A percentile compares a stretch with the other conserved stretches of the same genome.
Evolutionary conservation across 30 jellyfish, hydroid and myxozoan species (phyloP).

Genomic region (Aurelia aurita complex sp. Pacific): DNA sequence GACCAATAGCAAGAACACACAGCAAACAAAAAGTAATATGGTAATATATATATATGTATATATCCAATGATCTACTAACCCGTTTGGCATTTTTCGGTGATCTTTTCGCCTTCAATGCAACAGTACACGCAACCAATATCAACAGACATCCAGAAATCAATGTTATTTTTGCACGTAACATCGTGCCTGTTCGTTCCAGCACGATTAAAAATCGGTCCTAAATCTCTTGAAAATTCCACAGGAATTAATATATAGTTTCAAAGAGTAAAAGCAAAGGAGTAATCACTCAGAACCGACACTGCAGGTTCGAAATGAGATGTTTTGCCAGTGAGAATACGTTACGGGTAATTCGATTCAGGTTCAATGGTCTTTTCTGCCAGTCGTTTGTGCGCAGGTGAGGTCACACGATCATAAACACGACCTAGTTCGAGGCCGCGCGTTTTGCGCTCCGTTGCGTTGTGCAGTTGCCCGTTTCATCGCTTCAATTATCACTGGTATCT

Average conservation of each 20-base stretch:
- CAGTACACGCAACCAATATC: constrained; percentile 45
- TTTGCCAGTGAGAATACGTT: constrained; percentile 57
- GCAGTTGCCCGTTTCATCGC: constrained; percentile 61
- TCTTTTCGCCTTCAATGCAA: constrained; percentile 49
- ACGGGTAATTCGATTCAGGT: constrained; percentile 45
- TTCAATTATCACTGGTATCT: constrained; percentile 15
- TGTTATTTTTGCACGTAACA: constrained; percentile 65
- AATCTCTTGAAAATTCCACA: constrained; percentile 8
- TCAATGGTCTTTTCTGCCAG: constrained; percentile 49
- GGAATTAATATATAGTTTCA: constrained; percentile 17
- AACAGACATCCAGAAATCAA: constrained; percentile 34
- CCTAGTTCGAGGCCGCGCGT: constrained; percentile 34
- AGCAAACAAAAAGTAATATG: too few species aligned
- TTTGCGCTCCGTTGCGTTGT: constrained; percentile 48
- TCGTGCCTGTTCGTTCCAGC: constrained; percentile 59
- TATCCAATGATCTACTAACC: constrained; percentile 2
- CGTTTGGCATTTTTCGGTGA: constrained; percentile 50
- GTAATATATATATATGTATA: too few species aligned
- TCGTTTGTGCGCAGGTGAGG: constrained; percentile 46
- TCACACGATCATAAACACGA: constrained; percentile 51
- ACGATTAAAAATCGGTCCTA: constrained; percentile 15
- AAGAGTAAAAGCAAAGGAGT: constrained; percentile 15
- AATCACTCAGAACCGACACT: constrained; percentile 35
- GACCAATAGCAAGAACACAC: too few species aligned
- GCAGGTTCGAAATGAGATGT: constrained; percentile 43